These are phyloP conservation scores for Diachasmimorpha longicaudata DNA, from an alignment of 1,140 invertebrate genomes.

Conservation along the genomic window DNA sequence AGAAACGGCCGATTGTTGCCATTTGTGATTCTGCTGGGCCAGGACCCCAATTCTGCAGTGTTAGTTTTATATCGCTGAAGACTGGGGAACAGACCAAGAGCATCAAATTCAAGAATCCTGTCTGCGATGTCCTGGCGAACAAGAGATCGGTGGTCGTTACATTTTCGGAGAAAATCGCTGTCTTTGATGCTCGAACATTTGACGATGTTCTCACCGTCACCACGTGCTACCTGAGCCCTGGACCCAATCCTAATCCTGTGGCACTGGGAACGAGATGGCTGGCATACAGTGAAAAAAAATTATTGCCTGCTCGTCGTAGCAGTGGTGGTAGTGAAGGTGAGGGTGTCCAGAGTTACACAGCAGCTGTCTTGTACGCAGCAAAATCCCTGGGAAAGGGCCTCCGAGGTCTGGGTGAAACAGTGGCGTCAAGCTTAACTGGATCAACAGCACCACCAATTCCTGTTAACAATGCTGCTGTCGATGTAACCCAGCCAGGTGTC, in stretches of 20 bases:
- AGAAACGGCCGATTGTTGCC: constrained; percentile 85
- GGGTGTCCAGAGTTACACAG: constrained; percentile 89
- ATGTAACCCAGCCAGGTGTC: constrained; percentile 78
- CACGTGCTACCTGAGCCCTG: constrained; percentile 88
- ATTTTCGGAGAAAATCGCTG: constrained; percentile 87
- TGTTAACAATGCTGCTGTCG: constrained; percentile 50
- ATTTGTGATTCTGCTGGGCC: constrained; percentile 84
- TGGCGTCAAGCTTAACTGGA: constrained; percentile 88
- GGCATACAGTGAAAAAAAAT: constrained; percentile 84
- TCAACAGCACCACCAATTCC: constrained; percentile 54
- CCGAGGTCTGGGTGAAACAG: constrained; percentile 89
- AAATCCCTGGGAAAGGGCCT: constrained; percentile 88
- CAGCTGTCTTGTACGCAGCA: constrained; percentile 92
- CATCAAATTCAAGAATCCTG: constrained; percentile 90
- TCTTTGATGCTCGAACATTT: constrained; percentile 88
- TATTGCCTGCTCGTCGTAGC: constrained; percentile 82
- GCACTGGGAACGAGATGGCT: constrained; percentile 84
- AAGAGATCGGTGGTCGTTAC: constrained; percentile 82
- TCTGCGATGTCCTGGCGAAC: constrained; percentile 87
- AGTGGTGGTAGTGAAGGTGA: constrained; percentile 82
- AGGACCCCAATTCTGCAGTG: constrained; percentile 82
- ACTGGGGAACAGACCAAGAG: constrained; percentile 88
- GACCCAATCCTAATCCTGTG: constrained; percentile 86
- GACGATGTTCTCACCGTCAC: constrained; percentile 87
- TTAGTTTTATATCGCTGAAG: constrained; percentile 89